These are phyloP conservation scores for Henricia sp. DNA, from an alignment of 53 echinoderm and acorn worm species.

Conservation along the genomic window DNA sequence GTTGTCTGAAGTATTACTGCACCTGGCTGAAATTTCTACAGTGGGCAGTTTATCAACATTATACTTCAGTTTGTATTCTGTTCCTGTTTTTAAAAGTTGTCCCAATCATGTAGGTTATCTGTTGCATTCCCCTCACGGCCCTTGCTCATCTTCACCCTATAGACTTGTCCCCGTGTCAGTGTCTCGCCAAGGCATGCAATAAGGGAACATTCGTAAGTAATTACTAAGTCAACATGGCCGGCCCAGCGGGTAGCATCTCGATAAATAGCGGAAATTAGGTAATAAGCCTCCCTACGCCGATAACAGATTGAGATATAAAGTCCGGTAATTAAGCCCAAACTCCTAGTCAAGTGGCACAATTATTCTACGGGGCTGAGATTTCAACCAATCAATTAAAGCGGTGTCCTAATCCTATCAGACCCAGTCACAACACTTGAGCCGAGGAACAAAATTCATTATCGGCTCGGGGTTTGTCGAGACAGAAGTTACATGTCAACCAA, in stretches of 20 bases:
- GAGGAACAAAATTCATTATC: constrained; percentile 37
- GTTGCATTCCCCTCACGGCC: too few relatives aligned
- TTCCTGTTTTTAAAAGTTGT: too few relatives aligned
- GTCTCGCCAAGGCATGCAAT: background rate
- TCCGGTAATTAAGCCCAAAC: constrained; percentile 30
- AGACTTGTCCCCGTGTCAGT: background rate
- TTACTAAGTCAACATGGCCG: constrained; percentile 24
- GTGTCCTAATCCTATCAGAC: constrained; percentile 34
- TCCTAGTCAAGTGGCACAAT: too few relatives aligned
- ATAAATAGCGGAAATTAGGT: constrained; percentile 56
- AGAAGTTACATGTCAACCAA: background rate
- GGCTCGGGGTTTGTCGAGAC: background rate
- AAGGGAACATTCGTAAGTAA: constrained; percentile 24
- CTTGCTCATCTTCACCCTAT: too few relatives aligned
- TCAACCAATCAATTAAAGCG: constrained; percentile 51
- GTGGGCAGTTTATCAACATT: too few relatives aligned
- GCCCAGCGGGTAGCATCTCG: constrained; percentile 17
- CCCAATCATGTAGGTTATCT: too few relatives aligned
- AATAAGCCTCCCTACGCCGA: constrained; percentile 22
- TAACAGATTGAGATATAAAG: constrained; percentile 57
- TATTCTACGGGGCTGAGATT: constrained; percentile 2
- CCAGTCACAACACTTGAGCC: constrained; percentile 30
- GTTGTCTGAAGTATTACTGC: too few relatives aligned
- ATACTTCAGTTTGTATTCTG: too few relatives aligned
- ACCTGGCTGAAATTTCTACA: too few relatives aligned